Base-by-base conservation (phyloP, 1,140 invertebrate species). In the Drosophila sechellia region DNA sequence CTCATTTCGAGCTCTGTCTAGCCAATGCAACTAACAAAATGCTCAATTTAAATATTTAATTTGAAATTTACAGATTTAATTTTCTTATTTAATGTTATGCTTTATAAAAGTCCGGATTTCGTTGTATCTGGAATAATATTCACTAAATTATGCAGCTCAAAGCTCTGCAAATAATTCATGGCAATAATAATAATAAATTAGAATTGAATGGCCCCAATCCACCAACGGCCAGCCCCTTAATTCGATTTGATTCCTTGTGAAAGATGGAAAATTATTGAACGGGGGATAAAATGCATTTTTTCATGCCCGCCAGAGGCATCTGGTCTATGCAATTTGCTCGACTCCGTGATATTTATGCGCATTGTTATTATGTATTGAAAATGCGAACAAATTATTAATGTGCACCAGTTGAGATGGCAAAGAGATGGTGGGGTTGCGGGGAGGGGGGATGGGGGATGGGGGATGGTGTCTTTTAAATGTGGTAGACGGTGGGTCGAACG, bases 351-450 rank as follows among this genome's bases (percentile, higher is more conserved):
- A 83, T 89, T 87, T 89, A 89, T 89, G 83, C 76, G 76, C 76
- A 89, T 87, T 87, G 83, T 83, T 83, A 89, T 89, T 87, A 83
- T 79, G 64, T 77, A 79, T 87, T 86, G 79, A 79, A 86, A 86
- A 86, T 83, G 79, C 79, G 83, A 87, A 79, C 83, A 83, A 86
- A 83, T 87, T 87, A 87, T 87, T 79, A 87, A 89, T 87, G 64
- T 78, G 57, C 52, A 56, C 27, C 27, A 10, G 6, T 8, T 8
- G 6, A 31, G 6, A 31, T 31, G 8, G 27, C 2, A 37, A n/a
- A 12, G 22, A 49, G 53, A 22, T 22, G 20, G 20, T 22, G 20
- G 20, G 20, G 20, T 22, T 20, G 8, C 17, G 6, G 1, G 8
- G 1, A 34, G n/a, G 40, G 22, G 27, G 35, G 45, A 17, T 17